Evolutionary conservation across 2,113 vertebrate genomes (phyloP).

Genomic region (Dasypus novemcinctus): DNA sequence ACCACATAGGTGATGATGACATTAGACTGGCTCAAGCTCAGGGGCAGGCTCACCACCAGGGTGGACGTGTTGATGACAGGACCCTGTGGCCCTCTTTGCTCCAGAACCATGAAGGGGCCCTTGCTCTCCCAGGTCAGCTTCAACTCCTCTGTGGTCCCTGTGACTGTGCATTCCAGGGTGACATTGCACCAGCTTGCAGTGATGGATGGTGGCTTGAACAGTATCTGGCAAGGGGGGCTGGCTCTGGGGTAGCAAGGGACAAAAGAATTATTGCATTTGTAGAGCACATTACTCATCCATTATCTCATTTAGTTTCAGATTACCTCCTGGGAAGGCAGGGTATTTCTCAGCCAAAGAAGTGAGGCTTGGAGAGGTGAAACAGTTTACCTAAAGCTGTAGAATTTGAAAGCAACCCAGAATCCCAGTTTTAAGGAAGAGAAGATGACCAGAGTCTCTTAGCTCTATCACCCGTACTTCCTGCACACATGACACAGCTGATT

Average conservation of each 20-base stretch:
- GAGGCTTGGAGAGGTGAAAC: not conserved
- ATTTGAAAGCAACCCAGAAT: not conserved
- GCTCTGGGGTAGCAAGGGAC: not conserved
- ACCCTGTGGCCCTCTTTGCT: not conserved
- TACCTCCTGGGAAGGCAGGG: not conserved
- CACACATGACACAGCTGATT: not conserved
- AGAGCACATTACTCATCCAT: not conserved
- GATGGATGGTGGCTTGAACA: not conserved
- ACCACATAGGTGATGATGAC: constrained; percentile 55
- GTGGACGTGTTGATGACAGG: not conserved
- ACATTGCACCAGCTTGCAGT: constrained; percentile 50
- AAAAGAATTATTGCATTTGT: not conserved
- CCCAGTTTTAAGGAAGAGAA: not conserved
- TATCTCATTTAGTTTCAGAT: not conserved
- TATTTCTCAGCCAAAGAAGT: not conserved
- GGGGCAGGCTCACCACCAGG: not conserved
- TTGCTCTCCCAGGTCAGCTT: constrained; percentile 60
- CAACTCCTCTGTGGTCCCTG: not conserved
- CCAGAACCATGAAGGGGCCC: not conserved
- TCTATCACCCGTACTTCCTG: not conserved
- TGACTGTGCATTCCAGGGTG: constrained; percentile 15
- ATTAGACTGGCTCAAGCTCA: not conserved
- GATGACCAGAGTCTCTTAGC: not conserved
- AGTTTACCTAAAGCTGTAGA: not conserved
- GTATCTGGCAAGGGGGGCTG: not conserved